Conservation (phyloP, 2,113 vertebrate species). For the Sceloporus tristichus region DNA sequence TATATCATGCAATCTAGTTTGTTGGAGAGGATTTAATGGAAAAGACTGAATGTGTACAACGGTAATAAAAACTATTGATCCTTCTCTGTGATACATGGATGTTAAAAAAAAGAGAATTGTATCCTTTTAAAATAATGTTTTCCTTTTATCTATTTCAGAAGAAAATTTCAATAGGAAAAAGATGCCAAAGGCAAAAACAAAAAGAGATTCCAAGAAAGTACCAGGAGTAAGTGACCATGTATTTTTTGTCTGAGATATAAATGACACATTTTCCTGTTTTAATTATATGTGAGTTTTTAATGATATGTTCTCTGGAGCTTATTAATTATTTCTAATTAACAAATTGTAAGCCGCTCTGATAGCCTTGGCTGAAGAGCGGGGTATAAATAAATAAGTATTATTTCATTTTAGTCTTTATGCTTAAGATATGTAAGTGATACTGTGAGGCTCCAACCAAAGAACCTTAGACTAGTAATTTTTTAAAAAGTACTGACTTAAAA, state of each 20-base stretch:
- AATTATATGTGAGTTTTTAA: neutral
- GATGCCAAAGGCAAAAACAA: slow-evolving; percentile 43
- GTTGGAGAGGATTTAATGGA: too few species aligned
- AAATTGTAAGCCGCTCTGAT: too few species aligned
- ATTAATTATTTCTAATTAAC: too few species aligned
- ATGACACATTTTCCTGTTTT: rapidly evolving
- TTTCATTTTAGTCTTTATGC: neutral
- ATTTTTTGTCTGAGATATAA: rapidly evolving
- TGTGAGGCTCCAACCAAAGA: neutral
- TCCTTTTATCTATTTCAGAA: rapidly evolving
- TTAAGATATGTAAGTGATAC: neutral
- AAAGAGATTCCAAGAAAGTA: neutral
- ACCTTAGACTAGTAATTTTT: neutral
- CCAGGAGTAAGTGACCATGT: neutral
- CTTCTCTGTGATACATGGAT: rapidly evolving
- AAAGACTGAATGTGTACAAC: neutral
- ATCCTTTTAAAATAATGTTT: neutral
- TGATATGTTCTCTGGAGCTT: neutral
- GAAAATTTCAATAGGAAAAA: neutral
- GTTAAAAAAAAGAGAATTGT: rapidly evolving
- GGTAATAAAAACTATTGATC: rapidly evolving
- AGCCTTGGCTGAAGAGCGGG: too few species aligned
- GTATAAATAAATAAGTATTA: too few species aligned
- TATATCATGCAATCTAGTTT: too few species aligned
- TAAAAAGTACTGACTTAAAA: neutral